Percentiles rank a stretch among this genome's conserved stretches.
Evolutionary conservation across 2,888 invertebrate species (phyloP).

Genomic region (Xestoiulus laeticollis): DNA sequence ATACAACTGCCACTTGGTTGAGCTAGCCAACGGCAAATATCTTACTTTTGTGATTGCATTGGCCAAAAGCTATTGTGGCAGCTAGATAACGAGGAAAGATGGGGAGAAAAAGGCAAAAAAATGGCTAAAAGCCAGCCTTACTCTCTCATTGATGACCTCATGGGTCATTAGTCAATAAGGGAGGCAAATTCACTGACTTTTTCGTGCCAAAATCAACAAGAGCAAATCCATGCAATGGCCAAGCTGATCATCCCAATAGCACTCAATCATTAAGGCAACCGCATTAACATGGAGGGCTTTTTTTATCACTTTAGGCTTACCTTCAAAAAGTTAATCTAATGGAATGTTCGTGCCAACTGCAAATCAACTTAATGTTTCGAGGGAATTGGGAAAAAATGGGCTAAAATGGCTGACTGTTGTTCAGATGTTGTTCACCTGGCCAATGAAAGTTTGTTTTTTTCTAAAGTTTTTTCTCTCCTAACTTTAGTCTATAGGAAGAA

Average conservation of each 20-base stretch:
- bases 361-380: conserved; percentile 26
- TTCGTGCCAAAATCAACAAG: conserved; percentile 26
- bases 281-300: conserved; percentile 19
- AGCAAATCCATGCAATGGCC: conserved; percentile 26
- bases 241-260: conserved; percentile 19
- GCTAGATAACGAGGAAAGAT: conserved; percentile 12
- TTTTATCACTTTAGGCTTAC: not conserved
- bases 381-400: conserved; percentile 26
- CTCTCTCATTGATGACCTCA: conserved; percentile 26
- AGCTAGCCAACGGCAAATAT: conserved; percentile 18
- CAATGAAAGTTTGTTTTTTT: not conserved
- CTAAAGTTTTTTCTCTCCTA: not conserved
- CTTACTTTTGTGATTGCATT: conserved; percentile 26
- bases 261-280: conserved; percentile 11
- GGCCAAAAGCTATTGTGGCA: conserved; percentile 26
- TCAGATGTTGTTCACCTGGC: not conserved
- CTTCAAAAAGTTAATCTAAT: conserved; percentile 26
- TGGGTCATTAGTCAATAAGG: conserved; percentile 26
- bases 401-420: not conserved
- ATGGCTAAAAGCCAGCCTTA: conserved; percentile 8
- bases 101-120: conserved; percentile 15
- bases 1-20: conserved; percentile 26
- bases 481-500: not conserved
- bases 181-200: conserved; percentile 19
- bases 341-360: conserved; percentile 18